These are phyloP conservation scores for Chaetops frenatus DNA, from an alignment of 2,113 vertebrate genomes.

Conservation along the genomic window DNA sequence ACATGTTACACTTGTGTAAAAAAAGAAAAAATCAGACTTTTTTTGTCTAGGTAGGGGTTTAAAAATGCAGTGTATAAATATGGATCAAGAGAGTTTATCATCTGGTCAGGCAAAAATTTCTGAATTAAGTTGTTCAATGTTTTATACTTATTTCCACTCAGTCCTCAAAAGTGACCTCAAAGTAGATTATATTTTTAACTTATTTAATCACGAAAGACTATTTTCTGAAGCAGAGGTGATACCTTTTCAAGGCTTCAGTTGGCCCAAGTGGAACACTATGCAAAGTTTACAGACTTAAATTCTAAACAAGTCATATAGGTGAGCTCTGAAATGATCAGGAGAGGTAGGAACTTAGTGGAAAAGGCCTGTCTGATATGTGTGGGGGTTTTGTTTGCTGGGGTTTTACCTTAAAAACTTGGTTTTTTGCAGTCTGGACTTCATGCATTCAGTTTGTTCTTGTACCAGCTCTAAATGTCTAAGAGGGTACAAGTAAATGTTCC, in stretches of 20 bases:
- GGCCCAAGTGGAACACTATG: neutral
- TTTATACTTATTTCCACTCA: neutral
- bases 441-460: neutral
- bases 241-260: neutral
- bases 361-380: neutral
- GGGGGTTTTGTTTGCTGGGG: neutral
- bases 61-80: neutral
- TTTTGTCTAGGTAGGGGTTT: neutral
- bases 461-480: neutral
- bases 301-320: neutral
- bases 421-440: neutral
- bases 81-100: rapidly evolving
- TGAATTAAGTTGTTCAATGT: neutral
- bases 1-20: neutral
- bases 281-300: neutral
- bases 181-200: neutral
- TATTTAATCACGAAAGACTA: neutral
- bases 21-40: too few species aligned
- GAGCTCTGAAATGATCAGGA: neutral
- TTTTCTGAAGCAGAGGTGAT: neutral
- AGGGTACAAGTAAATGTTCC: neutral
- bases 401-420: neutral
- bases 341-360: neutral
- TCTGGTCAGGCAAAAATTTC: neutral
- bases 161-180: neutral